Conservation (phyloP, 2,113 vertebrate genomes). For the Diadophis punctatus region DNA sequence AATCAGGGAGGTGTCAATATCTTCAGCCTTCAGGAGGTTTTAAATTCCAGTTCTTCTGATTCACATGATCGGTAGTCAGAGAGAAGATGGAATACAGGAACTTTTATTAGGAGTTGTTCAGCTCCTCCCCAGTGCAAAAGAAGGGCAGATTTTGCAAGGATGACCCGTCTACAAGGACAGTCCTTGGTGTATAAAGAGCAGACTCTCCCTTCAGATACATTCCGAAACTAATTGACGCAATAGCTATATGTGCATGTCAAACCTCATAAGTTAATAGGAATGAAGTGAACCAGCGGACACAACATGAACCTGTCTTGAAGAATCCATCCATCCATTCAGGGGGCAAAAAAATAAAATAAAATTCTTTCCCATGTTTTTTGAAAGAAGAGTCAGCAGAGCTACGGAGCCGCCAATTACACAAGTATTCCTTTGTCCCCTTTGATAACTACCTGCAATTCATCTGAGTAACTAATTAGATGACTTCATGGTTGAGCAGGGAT, state of each 20-base stretch:
- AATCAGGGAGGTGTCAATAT: background rate
- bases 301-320: background rate
- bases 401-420: background rate
- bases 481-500: background rate
- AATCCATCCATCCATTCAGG: background rate
- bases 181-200: background rate
- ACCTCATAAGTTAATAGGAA: background rate
- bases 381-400: background rate
- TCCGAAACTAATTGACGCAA: background rate
- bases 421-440: background rate
- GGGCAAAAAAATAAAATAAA: background rate
- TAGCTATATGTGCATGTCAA: too few species aligned
- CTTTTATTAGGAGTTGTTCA: background rate
- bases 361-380: background rate
- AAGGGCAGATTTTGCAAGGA: background rate
- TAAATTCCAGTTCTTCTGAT: background rate
- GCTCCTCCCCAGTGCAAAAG: background rate
- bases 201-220: background rate
- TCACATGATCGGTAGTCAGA: background rate
- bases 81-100: background rate
- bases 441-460: background rate
- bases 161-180: background rate
- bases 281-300: background rate
- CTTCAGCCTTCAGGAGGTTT: background rate
- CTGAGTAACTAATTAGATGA: background rate